These are phyloP conservation scores for Rhaphigaster nebulosa DNA, from an alignment of 2,888 invertebrate genomes.

Conservation along the genomic window DNA sequence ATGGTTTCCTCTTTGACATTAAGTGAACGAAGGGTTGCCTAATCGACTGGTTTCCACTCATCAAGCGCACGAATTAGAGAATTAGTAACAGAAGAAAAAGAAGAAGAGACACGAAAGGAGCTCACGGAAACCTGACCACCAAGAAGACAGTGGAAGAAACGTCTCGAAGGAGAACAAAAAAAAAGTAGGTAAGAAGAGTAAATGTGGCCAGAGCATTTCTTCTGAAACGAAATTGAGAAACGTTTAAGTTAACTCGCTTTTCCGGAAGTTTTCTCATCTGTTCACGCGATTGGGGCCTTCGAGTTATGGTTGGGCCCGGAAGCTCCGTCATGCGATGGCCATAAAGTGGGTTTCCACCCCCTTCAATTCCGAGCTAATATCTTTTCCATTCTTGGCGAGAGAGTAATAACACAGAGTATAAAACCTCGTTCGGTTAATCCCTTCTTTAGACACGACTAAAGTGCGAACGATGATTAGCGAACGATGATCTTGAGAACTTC, in stretches of 20 bases:
- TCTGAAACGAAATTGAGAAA: conserved; percentile 17
- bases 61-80: background rate
- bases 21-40: background rate
- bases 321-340: conserved; percentile 23
- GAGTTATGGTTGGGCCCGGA: background rate
- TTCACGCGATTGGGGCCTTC: background rate
- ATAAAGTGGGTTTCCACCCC: background rate
- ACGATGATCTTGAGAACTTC: background rate
- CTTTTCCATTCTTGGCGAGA: background rate
- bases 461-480: background rate
- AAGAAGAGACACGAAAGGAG: background rate
- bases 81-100: background rate
- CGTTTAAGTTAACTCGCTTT: conserved; percentile 31
- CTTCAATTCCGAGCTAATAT: background rate
- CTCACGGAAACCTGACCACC: background rate
- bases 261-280: background rate
- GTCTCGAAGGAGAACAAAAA: background rate
- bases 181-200: background rate
- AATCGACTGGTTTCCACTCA: background rate
- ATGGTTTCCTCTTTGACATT: background rate
- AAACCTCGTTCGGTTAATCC: background rate
- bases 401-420: background rate
- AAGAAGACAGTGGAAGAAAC: background rate
- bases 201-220: background rate
- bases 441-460: background rate